Evolutionary conservation across 2,888 invertebrate genomes (phyloP).

Genomic region (Idaea biselata): DNA sequence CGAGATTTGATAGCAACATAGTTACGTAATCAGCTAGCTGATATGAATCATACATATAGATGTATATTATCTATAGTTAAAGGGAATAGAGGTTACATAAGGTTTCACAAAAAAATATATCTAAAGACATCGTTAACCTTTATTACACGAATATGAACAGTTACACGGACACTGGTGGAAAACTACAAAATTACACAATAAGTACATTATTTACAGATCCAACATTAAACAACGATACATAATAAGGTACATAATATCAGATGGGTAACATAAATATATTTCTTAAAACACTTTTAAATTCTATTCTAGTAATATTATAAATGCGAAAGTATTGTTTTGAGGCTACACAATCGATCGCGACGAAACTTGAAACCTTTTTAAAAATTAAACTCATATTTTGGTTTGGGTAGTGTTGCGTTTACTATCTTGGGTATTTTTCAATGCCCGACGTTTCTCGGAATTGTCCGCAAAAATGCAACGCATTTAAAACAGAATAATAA

Average conservation of each 20-base stretch:
- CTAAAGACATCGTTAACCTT: constrained; percentile 55
- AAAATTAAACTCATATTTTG: not conserved
- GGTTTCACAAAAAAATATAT: constrained; percentile 19
- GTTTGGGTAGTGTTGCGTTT: too few relatives aligned
- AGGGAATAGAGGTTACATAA: too few relatives aligned
- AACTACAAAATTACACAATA: constrained; percentile 66
- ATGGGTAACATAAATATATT: constrained; percentile 37
- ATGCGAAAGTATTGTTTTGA: not conserved
- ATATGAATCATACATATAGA: too few relatives aligned
- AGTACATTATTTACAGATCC: constrained; percentile 54
- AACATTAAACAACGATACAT: constrained; percentile 34
- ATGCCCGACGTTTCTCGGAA: too few relatives aligned
- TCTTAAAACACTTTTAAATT: constrained; percentile 9
- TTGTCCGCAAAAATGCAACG: too few relatives aligned
- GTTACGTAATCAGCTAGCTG: too few relatives aligned
- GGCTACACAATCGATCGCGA: not conserved
- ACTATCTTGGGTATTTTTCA: too few relatives aligned
- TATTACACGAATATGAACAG: constrained; percentile 72
- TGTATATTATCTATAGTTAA: too few relatives aligned
- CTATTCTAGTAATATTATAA: constrained; percentile 19
- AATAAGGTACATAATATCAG: constrained; percentile 18
- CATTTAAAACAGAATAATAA: too few relatives aligned
- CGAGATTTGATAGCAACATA: too few relatives aligned
- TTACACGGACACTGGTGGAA: constrained; percentile 71
- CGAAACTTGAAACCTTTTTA: not conserved